These are phyloP conservation scores for Caerostris extrusa DNA, from an alignment of 1,140 invertebrate species.

Conservation along the genomic window DNA sequence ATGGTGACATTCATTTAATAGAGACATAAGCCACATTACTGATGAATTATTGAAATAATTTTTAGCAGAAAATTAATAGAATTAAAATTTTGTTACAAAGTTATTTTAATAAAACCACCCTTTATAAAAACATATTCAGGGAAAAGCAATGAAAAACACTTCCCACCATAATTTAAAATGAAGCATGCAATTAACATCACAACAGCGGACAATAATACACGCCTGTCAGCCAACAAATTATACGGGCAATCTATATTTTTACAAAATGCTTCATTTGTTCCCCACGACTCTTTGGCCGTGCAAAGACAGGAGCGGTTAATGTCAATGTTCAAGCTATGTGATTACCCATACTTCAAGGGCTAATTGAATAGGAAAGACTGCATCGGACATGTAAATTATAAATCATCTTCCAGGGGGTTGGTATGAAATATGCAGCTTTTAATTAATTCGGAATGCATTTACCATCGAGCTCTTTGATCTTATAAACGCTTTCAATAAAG, in stretches of 20 bases:
- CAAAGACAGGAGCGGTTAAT: not conserved
- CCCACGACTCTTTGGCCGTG: not conserved
- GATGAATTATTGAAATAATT: too few relatives aligned
- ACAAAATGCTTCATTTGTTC: not conserved
- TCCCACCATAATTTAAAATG: too few relatives aligned
- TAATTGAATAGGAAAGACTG: conserved; percentile 27
- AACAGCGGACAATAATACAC: not conserved
- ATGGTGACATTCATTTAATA: too few relatives aligned
- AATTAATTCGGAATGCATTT: conserved; percentile 30
- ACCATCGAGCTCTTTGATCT: conserved; percentile 7
- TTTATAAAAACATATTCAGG: too few relatives aligned
- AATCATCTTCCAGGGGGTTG: not conserved
- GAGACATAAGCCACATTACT: too few relatives aligned
- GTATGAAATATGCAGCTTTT: conserved; percentile 37
- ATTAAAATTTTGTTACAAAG: too few relatives aligned
- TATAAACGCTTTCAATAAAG: conserved; percentile 39
- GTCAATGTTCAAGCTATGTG: not conserved
- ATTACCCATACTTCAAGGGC: not conserved
- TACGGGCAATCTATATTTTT: not conserved
- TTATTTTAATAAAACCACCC: too few relatives aligned
- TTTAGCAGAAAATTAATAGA: too few relatives aligned
- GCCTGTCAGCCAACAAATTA: not conserved
- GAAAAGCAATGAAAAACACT: too few relatives aligned
- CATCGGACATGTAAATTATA: conserved; percentile 30
- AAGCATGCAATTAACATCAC: not conserved